Conservation (phyloP, 2,797 vertebrate genomes). For the Avahi laniger region DNA sequence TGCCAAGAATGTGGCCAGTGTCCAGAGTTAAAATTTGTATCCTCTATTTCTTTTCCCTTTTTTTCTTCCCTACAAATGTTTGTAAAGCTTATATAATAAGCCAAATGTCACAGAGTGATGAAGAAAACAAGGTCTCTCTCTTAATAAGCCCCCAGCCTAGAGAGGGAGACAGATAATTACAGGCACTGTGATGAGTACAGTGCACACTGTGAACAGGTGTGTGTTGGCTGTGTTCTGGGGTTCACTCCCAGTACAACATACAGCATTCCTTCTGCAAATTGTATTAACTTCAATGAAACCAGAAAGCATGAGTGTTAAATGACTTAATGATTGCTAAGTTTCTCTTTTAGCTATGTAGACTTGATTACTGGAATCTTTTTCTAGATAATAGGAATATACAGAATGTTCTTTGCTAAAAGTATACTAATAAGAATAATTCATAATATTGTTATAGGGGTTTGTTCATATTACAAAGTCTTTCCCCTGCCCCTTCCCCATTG, state of each 20-base stretch:
- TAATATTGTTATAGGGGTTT: not conserved
- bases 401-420: not conserved
- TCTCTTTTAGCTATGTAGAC: not conserved
- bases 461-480: not conserved
- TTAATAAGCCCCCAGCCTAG: not conserved
- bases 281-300: not conserved
- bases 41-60: not conserved
- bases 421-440: not conserved
- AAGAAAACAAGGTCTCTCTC: not conserved
- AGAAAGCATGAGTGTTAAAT: not conserved
- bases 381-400: not conserved
- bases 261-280: not conserved
- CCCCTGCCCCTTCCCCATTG: not conserved
- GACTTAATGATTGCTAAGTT: not conserved
- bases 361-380: not conserved
- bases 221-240: not conserved
- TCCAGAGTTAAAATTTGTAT: not conserved
- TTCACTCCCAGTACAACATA: not conserved
- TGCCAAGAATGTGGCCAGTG: not conserved
- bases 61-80: not conserved
- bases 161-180: not conserved
- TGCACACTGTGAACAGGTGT: not conserved
- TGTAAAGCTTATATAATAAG: not conserved
- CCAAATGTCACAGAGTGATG: not conserved
- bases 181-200: not conserved